Percentiles rank a stretch among this genome's conserved stretches.
Conservation (phyloP, 2,888 invertebrate genomes). For the Sepiola atlantica region DNA sequence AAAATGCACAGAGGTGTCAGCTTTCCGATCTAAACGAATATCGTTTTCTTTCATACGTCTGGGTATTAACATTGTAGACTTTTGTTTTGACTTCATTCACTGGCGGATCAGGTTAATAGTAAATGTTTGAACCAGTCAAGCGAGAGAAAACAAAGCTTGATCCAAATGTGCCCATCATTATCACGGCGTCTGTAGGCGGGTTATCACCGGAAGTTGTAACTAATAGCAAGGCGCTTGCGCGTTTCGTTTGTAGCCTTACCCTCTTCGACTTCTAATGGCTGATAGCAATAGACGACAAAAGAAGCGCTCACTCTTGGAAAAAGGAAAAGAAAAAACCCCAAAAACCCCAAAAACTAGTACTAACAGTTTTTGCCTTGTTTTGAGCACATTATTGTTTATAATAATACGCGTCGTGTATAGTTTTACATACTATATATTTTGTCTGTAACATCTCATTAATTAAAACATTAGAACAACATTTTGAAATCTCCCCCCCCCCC, state of each 20-base stretch:
- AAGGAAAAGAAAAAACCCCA: too few relatives aligned
- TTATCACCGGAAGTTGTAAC: conserved; percentile 5
- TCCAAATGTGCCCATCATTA: background rate
- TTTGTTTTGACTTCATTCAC: background rate
- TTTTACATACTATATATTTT: too few relatives aligned
- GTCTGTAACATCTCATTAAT: too few relatives aligned
- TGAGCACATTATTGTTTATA: too few relatives aligned
- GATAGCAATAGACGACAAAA: background rate
- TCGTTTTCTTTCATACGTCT: background rate
- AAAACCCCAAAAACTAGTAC: too few relatives aligned
- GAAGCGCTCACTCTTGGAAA: too few relatives aligned
- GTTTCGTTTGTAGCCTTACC: background rate
- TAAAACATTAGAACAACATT: too few relatives aligned
- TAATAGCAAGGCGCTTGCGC: background rate
- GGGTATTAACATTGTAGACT: background rate
- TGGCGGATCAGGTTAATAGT: background rate
- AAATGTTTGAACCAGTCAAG: background rate
- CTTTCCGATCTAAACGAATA: background rate
- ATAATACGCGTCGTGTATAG: too few relatives aligned
- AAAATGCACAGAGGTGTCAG: background rate
- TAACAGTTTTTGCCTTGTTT: too few relatives aligned
- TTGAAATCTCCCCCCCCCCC: too few relatives aligned
- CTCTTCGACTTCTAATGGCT: background rate
- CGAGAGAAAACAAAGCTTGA: background rate
- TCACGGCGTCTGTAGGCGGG: conserved; percentile 2